Conservation (phyloP, 1,140 invertebrate genomes). For the Cyclina sinensis region DNA sequence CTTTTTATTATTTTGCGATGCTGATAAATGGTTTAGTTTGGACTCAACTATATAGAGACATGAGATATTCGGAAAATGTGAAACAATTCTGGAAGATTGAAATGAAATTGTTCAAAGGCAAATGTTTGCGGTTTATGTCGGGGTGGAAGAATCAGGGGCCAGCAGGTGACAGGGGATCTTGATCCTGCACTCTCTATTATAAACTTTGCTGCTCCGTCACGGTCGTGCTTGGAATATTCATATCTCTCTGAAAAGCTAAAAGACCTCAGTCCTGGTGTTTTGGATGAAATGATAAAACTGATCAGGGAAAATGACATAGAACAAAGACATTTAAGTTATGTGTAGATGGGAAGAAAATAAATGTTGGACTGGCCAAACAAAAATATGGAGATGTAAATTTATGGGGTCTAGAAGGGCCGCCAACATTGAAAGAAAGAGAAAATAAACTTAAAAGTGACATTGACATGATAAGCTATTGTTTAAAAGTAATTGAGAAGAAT, state of each 20-base stretch:
- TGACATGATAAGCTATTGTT: no score
- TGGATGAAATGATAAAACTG: conserved; percentile 3
- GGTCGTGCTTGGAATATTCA: not conserved
- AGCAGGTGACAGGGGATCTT: not conserved
- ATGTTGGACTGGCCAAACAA: no score
- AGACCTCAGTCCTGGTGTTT: conserved; percentile 2
- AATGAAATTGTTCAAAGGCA: conserved; percentile 12
- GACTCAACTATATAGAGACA: not conserved
- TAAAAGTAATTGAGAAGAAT: no score
- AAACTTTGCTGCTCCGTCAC: conserved; percentile 29
- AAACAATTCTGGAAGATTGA: conserved; percentile 31
- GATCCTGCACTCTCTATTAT: no score
- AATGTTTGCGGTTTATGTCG: not conserved
- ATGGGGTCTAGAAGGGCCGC: no score
- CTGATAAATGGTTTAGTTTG: no score
- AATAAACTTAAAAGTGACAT: no score
- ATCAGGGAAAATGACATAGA: not conserved
- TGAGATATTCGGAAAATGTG: conserved; percentile 13
- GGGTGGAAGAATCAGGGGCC: conserved; percentile 42
- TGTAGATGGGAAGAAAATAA: no score
- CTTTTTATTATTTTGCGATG: no score
- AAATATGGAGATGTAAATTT: no score
- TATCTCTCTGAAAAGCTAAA: not conserved
- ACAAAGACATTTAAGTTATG: no score
- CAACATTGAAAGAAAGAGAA: no score